These are phyloP conservation scores for Amblyornis subalaris DNA, from an alignment of 2,113 vertebrate genomes.

Conservation along the genomic window DNA sequence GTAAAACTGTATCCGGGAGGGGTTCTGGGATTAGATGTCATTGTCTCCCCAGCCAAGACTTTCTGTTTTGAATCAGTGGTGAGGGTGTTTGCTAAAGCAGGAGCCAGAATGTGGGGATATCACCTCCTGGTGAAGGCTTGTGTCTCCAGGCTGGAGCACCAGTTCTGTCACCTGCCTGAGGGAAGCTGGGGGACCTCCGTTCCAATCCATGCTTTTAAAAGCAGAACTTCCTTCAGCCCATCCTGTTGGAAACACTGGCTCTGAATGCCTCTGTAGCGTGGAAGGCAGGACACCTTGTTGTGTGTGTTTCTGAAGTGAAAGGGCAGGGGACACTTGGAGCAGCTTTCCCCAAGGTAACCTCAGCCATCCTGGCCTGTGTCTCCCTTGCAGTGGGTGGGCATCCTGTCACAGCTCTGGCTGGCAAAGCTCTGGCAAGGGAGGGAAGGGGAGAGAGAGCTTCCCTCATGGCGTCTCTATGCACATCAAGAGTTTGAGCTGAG, in stretches of 20 bases:
- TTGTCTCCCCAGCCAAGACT: not conserved
- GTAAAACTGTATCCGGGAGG: accelerated
- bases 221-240: not conserved
- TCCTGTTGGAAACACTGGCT: not conserved
- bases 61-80: not conserved
- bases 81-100: not conserved
- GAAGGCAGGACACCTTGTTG: not conserved
- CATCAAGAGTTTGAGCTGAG: accelerated
- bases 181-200: not conserved
- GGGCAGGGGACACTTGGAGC: not conserved
- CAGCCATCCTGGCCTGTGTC: not conserved
- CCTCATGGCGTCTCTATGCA: accelerated
- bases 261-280: not conserved
- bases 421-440: not conserved
- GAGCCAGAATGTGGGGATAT: not conserved
- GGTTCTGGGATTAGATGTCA: not conserved
- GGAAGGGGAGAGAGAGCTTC: not conserved
- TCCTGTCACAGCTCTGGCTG: accelerated
- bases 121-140: not conserved
- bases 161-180: not conserved
- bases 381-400: accelerated
- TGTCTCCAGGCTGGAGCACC: not conserved
- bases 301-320: not conserved
- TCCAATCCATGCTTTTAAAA: not conserved
- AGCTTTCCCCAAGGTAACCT: not conserved